A percentile compares a stretch with the other conserved stretches of the same genome.
Conservation (phyloP, 1,140 invertebrate species). For the Chironomus tepperi region DNA sequence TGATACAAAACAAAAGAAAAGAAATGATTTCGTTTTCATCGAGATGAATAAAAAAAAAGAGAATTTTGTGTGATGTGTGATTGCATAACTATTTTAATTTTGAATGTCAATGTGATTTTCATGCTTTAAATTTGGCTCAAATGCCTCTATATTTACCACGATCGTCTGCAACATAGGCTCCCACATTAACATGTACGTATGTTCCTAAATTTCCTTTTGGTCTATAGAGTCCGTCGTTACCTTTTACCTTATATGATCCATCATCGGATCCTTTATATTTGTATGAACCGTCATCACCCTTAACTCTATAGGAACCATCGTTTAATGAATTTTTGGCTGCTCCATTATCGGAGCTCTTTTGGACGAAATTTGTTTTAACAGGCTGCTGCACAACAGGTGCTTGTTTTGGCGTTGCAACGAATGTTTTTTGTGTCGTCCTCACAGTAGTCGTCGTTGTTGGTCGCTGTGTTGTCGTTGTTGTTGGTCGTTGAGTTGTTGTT, state of each 20-base stretch:
- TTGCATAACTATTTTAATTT: background rate
- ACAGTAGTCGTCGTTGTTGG: background rate
- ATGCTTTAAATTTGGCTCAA: background rate
- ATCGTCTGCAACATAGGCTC: background rate
- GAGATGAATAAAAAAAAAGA: background rate
- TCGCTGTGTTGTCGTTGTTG: background rate
- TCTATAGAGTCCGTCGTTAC: background rate
- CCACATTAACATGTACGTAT: background rate
- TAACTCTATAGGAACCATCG: background rate
- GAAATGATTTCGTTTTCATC: background rate
- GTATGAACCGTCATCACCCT: background rate
- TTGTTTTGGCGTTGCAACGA: too few species aligned
- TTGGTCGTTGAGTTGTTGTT: background rate
- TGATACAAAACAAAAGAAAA: background rate
- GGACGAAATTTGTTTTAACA: too few species aligned
- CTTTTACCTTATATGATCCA: background rate
- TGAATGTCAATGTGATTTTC: slow-evolving; percentile 1
- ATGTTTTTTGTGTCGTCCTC: background rate
- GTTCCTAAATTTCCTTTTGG: slow-evolving; percentile 1
- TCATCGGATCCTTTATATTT: background rate
- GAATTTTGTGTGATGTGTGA: background rate
- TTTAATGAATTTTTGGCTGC: too few species aligned
- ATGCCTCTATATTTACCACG: slow-evolving; percentile 15
- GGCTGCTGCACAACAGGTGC: too few species aligned
- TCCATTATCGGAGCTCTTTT: too few species aligned